Conservation (phyloP, 2,888 invertebrate genomes). For the Fissipunctia ypsillon region DNA sequence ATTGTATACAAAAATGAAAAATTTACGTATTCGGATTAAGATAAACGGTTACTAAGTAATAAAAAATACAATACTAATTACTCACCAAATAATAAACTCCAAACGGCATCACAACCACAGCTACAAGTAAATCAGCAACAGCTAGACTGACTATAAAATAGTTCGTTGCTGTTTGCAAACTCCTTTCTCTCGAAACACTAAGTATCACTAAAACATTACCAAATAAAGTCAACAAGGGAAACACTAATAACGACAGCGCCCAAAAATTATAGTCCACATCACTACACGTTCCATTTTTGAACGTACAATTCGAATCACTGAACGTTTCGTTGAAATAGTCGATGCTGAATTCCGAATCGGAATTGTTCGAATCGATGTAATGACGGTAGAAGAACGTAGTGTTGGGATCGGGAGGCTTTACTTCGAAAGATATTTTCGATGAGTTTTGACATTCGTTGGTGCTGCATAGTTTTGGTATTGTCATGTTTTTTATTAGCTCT, state of each 20-base stretch:
- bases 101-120: conserved; percentile 99
- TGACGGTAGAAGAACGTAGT: conserved; percentile 62
- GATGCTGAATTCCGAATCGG: conserved; percentile 71
- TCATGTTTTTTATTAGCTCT: conserved; percentile 60
- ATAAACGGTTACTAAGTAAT: not conserved
- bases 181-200: conserved; percentile 97
- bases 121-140: conserved; percentile 98
- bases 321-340: conserved; percentile 79
- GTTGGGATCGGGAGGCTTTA: conserved; percentile 73
- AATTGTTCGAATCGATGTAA: conserved; percentile 62
- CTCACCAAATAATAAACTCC: conserved; percentile 99
- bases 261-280: conserved; percentile 93
- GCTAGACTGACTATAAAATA: conserved; percentile 99
- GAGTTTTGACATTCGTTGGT: conserved; percentile 77
- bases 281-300: conserved; percentile 82
- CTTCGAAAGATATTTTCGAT: conserved; percentile 74
- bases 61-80: conserved; percentile 67
- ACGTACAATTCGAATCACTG: conserved; percentile 79
- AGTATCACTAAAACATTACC: conserved; percentile 99
- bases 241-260: conserved; percentile 96
- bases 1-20: not conserved
- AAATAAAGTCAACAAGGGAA: conserved; percentile 98
- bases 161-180: conserved; percentile 98
- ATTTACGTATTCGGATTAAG: not conserved
- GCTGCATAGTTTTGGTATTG: conserved; percentile 58